Evolutionary conservation across 2,888 invertebrate genomes (phyloP).

Genomic region (Dorcus hopei): DNA sequence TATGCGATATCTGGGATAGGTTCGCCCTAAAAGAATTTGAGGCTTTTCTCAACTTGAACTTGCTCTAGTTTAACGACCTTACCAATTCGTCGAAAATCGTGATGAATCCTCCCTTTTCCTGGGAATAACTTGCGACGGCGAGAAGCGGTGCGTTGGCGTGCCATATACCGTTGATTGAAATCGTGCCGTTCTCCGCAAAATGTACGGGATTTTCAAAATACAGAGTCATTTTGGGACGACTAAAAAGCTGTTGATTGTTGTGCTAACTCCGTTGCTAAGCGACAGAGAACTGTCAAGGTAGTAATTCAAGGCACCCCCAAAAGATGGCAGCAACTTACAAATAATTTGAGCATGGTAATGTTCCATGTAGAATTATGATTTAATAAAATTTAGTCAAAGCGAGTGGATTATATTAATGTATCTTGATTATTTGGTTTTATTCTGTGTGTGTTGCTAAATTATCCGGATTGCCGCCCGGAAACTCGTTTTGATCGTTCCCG

Average conservation of each 20-base stretch:
- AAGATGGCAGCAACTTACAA: too few relatives aligned
- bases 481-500: too few relatives aligned
- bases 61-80: slow-evolving; percentile 20
- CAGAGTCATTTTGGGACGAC: slow-evolving; percentile 61
- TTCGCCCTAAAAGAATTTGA: slow-evolving; percentile 60
- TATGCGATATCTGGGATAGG: slow-evolving; percentile 72
- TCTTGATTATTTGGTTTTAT: too few relatives aligned
- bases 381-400: too few relatives aligned
- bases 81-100: slow-evolving; percentile 85
- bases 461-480: too few relatives aligned
- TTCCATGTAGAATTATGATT: too few relatives aligned
- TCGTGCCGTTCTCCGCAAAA: slow-evolving; percentile 70
- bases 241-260: neutral
- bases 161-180: slow-evolving; percentile 80
- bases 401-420: too few relatives aligned
- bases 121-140: slow-evolving; percentile 83
- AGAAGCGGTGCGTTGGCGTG: slow-evolving; percentile 76
- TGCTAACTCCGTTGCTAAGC: neutral
- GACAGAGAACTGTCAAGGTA: neutral
- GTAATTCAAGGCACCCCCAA: neutral
- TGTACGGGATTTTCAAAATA: slow-evolving; percentile 83
- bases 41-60: neutral
- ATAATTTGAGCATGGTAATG: too few relatives aligned
- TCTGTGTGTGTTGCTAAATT: too few relatives aligned
- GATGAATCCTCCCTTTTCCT: slow-evolving; percentile 84